Evolutionary conservation across 2,888 invertebrate genomes (phyloP).

Genomic region (Acleris holmiana): DNA sequence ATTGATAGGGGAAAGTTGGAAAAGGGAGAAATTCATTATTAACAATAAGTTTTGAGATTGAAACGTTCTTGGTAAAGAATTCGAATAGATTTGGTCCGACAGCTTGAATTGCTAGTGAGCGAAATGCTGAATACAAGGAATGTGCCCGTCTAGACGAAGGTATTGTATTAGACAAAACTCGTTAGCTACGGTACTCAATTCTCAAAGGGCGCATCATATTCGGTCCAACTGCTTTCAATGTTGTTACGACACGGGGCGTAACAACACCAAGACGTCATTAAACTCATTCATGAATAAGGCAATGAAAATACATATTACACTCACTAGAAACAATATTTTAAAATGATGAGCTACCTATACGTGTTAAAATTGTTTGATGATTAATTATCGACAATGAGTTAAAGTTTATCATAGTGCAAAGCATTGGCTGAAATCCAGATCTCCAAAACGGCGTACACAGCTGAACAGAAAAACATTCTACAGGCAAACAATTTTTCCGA

Average conservation of each 20-base stretch:
- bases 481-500: neutral
- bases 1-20: neutral
- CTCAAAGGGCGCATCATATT: conserved; percentile 32
- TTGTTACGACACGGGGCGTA: conserved; percentile 6
- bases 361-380: neutral
- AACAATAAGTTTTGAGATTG: no score
- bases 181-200: conserved; percentile 23
- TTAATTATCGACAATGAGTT: neutral
- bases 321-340: no score
- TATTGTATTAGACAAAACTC: conserved; percentile 30
- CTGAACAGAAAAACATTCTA: conserved; percentile 5
- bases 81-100: neutral
- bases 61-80: no score
- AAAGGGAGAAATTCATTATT: neutral
- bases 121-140: conserved; percentile 8
- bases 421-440: conserved; percentile 21
- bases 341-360: no score
- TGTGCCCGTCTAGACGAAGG: conserved; percentile 28
- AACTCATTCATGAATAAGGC: neutral
- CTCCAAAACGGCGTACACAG: conserved; percentile 15
- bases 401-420: conserved; percentile 2
- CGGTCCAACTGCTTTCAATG: conserved; percentile 30
- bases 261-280: neutral
- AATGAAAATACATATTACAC: neutral
- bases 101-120: neutral